Conservation (phyloP, 2,888 invertebrate species). For the Noctua pronuba region DNA sequence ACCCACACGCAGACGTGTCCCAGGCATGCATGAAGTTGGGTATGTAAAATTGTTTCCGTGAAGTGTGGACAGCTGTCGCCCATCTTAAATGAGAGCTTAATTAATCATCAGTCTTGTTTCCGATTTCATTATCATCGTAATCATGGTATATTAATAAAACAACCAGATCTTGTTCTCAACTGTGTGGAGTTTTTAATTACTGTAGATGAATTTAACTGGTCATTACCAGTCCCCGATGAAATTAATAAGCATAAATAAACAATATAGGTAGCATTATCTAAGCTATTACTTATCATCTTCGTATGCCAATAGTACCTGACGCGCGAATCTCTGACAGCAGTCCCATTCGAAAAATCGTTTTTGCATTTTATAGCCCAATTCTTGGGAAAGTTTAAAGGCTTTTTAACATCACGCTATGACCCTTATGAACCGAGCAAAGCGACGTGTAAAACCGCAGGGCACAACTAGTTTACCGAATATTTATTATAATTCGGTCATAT, state of each 20-base stretch:
- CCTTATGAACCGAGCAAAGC: not conserved
- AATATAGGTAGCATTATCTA: not conserved
- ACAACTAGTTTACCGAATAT: not conserved
- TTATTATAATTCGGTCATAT: not conserved
- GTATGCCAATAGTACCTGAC: not conserved
- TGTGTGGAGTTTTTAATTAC: not conserved
- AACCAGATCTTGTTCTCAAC: not conserved
- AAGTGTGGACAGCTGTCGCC: not conserved
- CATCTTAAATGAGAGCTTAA: constrained; percentile 9
- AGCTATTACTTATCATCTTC: not conserved
- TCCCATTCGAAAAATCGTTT: not conserved
- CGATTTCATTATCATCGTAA: not conserved
- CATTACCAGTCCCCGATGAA: not conserved
- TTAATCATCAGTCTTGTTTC: constrained; percentile 2
- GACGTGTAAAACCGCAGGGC: not conserved
- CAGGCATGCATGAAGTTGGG: not conserved
- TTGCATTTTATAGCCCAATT: not conserved
- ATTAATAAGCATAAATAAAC: not conserved
- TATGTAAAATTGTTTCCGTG: constrained; percentile 4
- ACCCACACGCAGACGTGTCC: too few species aligned
- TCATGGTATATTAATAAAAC: not conserved
- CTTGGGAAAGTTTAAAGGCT: not conserved
- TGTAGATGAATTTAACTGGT: not conserved
- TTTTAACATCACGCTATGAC: not conserved
- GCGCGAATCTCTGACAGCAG: not conserved